Evolutionary conservation across 2,797 vertebrate genomes (phyloP).

Genomic region (Amphiprion clarkii): DNA sequence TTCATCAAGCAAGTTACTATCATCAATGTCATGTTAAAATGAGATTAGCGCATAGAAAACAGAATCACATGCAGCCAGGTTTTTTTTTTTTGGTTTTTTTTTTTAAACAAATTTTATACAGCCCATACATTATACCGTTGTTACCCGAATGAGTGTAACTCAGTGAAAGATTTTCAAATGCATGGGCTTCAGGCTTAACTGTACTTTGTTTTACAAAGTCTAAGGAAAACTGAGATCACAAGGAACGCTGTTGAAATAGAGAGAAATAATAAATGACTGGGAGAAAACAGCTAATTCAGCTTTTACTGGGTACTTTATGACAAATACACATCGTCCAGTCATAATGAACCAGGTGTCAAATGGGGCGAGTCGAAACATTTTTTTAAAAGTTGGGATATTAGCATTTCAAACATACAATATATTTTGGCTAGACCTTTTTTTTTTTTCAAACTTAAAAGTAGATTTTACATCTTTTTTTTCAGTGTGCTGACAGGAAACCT

Average conservation of each 20-base stretch:
- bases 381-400: slow-evolving; percentile 28
- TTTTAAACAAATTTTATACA: slow-evolving; percentile 68
- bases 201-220: slow-evolving; percentile 46
- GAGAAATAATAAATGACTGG: slow-evolving; percentile 24
- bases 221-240: slow-evolving; percentile 41
- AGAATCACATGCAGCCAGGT: slow-evolving; percentile 82
- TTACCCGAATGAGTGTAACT: slow-evolving; percentile 27
- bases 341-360: slow-evolving; percentile 19
- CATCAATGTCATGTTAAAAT: slow-evolving; percentile 72
- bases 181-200: slow-evolving; percentile 63
- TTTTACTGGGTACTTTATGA: slow-evolving; percentile 28
- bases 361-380: slow-evolving; percentile 22
- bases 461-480: slow-evolving; percentile 14
- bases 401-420: slow-evolving; percentile 43
- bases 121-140: slow-evolving; percentile 27
- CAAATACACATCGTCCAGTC: slow-evolving; percentile 8
- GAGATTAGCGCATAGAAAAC: slow-evolving; percentile 73
- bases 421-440: slow-evolving; percentile 20
- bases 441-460: slow-evolving; percentile 2
- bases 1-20: slow-evolving; percentile 80
- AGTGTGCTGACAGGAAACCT: slow-evolving; percentile 34
- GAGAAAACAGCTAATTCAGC: slow-evolving; percentile 44
- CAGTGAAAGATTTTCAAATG: slow-evolving; percentile 37
- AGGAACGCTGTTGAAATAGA: slow-evolving; percentile 33
- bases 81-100: slow-evolving; percentile 57